Conservation (phyloP, 2,113 vertebrate species). For the Amazona vittata region DNA sequence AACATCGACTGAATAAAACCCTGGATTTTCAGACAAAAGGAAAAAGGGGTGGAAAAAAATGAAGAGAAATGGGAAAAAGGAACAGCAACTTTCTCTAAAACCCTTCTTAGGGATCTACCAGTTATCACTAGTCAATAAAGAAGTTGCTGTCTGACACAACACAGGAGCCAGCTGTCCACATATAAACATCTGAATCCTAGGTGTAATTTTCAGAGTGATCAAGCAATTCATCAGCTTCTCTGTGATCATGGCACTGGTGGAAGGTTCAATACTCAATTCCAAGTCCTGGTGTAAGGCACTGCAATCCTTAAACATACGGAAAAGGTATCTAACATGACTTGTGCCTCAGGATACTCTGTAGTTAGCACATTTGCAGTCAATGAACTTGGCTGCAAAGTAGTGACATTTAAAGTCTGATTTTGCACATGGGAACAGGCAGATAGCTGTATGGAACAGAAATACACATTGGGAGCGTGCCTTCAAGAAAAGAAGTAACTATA, state of each 20-base stretch:
- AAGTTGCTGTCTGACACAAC: not conserved
- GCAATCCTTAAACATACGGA: not conserved
- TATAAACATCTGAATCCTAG: not conserved
- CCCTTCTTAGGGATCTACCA: not conserved
- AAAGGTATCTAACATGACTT: not conserved
- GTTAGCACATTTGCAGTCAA: not conserved
- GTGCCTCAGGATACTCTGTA: not conserved
- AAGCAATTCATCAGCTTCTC: not conserved
- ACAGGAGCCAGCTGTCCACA: not conserved
- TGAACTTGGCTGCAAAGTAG: conserved; percentile 33
- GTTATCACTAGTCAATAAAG: not conserved
- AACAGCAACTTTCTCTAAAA: not conserved
- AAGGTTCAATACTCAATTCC: not conserved
- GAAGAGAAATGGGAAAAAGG: not conserved
- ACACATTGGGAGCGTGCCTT: not conserved
- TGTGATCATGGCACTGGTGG: not conserved
- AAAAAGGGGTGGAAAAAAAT: not conserved
- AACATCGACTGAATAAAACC: not conserved
- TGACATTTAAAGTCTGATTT: conserved; percentile 34
- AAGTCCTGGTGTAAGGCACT: not conserved
- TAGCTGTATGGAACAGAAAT: conserved; percentile 36
- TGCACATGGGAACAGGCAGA: conserved; percentile 21
- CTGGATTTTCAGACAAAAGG: not conserved
- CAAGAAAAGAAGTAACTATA: not conserved
- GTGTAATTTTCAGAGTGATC: not conserved